Evolutionary conservation across 1,140 invertebrate species (phyloP).

Genomic region (Papilio polyxenes): DNA sequence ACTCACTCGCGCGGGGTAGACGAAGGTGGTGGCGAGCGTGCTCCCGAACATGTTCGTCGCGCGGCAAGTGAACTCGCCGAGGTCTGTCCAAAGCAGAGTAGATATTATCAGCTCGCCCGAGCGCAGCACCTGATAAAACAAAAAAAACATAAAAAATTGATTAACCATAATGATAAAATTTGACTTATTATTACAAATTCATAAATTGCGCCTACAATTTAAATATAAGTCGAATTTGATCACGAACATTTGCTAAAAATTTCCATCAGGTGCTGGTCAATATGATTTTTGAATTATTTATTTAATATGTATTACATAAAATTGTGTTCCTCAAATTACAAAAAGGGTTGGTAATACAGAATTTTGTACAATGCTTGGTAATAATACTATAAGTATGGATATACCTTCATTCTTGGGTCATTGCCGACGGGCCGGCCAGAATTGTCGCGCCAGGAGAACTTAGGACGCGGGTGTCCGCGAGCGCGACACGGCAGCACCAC

Average conservation of each 20-base stretch:
- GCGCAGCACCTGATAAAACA: constrained; percentile 79
- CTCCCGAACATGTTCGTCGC: constrained; percentile 85
- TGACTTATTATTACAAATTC: too few relatives aligned
- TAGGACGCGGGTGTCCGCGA: constrained; percentile 84
- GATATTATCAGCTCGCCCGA: constrained; percentile 89
- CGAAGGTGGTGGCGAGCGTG: constrained; percentile 85
- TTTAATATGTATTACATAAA: background rate
- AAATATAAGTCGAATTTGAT: background rate
- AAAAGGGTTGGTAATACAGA: too few relatives aligned
- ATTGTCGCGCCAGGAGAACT: constrained; percentile 84
- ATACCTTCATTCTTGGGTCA: constrained; percentile 80
- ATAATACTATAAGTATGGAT: background rate
- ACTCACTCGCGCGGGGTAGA: constrained; percentile 86
- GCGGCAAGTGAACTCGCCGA: constrained; percentile 89
- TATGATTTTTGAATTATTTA: background rate
- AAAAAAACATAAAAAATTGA: background rate
- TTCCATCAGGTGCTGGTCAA: background rate
- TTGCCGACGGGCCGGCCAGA: constrained; percentile 76
- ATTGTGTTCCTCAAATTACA: background rate
- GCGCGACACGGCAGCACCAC: constrained; percentile 87
- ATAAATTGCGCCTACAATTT: constrained; percentile 15
- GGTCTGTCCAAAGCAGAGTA: constrained; percentile 87
- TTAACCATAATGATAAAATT: background rate
- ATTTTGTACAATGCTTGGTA: background rate
- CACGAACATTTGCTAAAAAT: background rate